phyloP scores from a whole-genome alignment of 1,140 invertebrate species.

The Nasonia giraulti region DNA sequence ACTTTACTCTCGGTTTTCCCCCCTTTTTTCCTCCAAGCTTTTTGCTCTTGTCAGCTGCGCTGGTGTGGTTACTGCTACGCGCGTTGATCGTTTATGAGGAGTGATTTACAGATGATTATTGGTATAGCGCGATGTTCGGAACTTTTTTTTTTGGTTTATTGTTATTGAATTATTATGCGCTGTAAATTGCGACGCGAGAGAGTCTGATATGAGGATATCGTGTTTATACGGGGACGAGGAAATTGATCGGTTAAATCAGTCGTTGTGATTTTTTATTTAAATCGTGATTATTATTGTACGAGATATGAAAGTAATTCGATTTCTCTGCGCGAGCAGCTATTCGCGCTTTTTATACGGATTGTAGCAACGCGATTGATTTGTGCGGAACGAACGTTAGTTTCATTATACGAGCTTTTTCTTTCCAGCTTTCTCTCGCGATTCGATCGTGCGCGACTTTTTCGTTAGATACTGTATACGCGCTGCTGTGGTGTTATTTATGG shows the following conservation, averaged over 20 bases:
- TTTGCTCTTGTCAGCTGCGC: background rate
- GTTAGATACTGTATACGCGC: background rate
- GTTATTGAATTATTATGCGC: background rate
- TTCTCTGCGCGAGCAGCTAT: background rate
- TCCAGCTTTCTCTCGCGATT: conserved; percentile 29
- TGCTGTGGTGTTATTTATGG: background rate
- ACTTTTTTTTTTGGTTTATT: background rate
- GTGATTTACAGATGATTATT: conserved; percentile 19
- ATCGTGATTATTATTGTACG: background rate
- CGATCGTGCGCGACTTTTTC: background rate
- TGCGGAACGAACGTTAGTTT: background rate
- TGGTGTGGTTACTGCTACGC: too few relatives aligned
- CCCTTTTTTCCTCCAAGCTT: background rate
- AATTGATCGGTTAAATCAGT: background rate
- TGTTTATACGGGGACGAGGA: background rate
- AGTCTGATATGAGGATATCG: background rate
- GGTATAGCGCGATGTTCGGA: background rate
- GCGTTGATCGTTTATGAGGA: background rate
- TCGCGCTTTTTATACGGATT: background rate
- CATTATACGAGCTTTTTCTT: conserved; percentile 15
- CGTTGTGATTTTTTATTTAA: background rate
- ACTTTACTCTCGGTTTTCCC: background rate
- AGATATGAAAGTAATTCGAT: background rate
- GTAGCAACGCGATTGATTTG: background rate
- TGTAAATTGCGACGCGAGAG: background rate